These are phyloP conservation scores for Drosophila infuscata DNA, from an alignment of 2,888 invertebrate genomes.

Conservation along the genomic window DNA sequence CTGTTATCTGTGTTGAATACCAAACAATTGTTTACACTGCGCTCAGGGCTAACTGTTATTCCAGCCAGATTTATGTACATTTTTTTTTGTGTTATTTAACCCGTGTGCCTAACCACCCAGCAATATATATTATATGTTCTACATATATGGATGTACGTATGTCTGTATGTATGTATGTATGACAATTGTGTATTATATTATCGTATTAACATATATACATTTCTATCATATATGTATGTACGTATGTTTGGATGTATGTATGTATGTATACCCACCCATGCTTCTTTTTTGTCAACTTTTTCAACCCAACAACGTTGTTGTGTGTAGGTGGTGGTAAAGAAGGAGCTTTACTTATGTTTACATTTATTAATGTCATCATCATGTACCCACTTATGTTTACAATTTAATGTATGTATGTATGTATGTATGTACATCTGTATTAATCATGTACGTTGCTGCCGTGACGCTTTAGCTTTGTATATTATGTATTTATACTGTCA, in stretches of 20 bases:
- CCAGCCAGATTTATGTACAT: slow-evolving; percentile 50
- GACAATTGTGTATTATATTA: slow-evolving; percentile 34
- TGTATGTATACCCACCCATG: slow-evolving; percentile 1
- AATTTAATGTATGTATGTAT: slow-evolving; percentile 14
- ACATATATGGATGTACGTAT: slow-evolving; percentile 18
- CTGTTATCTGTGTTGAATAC: slow-evolving; percentile 45
- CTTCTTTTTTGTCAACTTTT: slow-evolving; percentile 13
- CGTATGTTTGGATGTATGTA: slow-evolving; percentile 28
- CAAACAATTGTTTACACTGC: slow-evolving; percentile 41
- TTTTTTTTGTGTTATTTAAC: slow-evolving; percentile 47
- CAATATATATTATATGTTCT: slow-evolving; percentile 1
- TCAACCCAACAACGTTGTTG: slow-evolving; percentile 8
- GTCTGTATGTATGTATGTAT: slow-evolving; percentile 9
- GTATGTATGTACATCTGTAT: slow-evolving; percentile 24
- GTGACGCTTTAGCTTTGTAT: slow-evolving; percentile 65
- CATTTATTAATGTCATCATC: slow-evolving; percentile 4
- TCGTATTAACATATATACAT: slow-evolving; percentile 11
- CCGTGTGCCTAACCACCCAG: slow-evolving; percentile 35
- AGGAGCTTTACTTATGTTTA: slow-evolving; percentile 25
- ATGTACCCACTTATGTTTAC: slow-evolving; percentile 7
- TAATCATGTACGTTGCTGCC: slow-evolving; percentile 48
- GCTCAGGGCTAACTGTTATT: slow-evolving; percentile 63
- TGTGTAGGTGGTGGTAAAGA: slow-evolving; percentile 10
- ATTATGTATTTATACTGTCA: slow-evolving; percentile 44
- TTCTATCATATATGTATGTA: slow-evolving; percentile 22